phyloP scores from a whole-genome alignment of 2,113 vertebrate genomes.

The Globicephala melas region DNA sequence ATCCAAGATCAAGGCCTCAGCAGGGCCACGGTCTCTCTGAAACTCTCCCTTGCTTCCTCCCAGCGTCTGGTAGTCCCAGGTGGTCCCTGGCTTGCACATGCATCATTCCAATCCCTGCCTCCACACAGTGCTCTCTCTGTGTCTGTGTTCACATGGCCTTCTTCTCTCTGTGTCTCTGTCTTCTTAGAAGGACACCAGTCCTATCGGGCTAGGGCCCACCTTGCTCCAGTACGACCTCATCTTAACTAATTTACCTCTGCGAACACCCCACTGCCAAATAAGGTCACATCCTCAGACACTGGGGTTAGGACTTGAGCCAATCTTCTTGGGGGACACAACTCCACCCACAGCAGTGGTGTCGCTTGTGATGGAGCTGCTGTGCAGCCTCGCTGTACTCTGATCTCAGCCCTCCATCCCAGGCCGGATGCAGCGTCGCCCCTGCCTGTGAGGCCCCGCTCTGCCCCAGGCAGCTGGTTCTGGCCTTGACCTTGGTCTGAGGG shows the following conservation, averaged over 20 bases:
- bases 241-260: background rate
- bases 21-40: background rate
- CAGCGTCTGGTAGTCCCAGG: background rate
- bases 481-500: background rate
- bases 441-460: background rate
- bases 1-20: background rate
- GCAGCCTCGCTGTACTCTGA: background rate
- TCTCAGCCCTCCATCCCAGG: background rate
- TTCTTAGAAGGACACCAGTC: background rate
- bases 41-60: background rate
- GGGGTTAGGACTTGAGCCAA: background rate
- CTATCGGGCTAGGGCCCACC: background rate
- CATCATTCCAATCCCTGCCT: accelerated
- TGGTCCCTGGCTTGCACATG: no score
- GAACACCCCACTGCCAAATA: background rate
- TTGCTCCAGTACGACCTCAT: no score
- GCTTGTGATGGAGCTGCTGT: accelerated
- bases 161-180: background rate
- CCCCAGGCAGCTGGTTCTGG: background rate
- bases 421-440: background rate
- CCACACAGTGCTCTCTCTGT: no score
- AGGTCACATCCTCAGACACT: background rate
- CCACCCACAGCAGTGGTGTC: background rate
- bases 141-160: no score
- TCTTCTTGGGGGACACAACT: background rate